phyloP scores from a whole-genome alignment of 2,888 invertebrate species.

The Drosophila formosana region DNA sequence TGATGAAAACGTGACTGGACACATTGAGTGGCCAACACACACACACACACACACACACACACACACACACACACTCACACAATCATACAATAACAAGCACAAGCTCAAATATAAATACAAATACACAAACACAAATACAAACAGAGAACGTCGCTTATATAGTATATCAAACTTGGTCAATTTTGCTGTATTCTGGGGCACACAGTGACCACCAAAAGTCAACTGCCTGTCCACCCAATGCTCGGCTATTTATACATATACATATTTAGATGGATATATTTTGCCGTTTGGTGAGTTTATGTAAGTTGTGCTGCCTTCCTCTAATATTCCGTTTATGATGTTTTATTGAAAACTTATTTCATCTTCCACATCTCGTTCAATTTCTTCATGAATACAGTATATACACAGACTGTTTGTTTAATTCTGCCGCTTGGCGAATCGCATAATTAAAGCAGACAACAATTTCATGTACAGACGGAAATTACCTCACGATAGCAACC shows the following conservation, averaged over 20 bases:
- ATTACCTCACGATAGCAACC: constrained; percentile 18
- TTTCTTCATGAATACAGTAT: constrained; percentile 2
- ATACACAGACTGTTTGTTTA: constrained; percentile 20
- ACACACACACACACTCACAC: constrained; percentile 29
- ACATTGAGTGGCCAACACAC: constrained; percentile 55
- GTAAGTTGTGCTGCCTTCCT: constrained; percentile 23
- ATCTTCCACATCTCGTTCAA: constrained; percentile 13
- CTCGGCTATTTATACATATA: constrained; percentile 21
- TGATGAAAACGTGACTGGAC: constrained; percentile 74
- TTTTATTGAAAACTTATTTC: constrained; percentile 51
- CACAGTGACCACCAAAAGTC: constrained; percentile 55
- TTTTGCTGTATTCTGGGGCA: constrained; percentile 33
- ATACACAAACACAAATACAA: constrained; percentile 19
- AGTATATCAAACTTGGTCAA: constrained; percentile 36
- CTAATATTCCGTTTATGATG: constrained; percentile 34
- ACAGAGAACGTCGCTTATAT: constrained; percentile 8
- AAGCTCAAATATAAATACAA: constrained; percentile 12
- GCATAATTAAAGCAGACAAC: constrained; percentile 29
- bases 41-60: constrained; percentile 32
- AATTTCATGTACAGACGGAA: constrained; percentile 19
- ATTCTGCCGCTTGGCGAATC: constrained; percentile 26
- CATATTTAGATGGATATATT: constrained; percentile 25
- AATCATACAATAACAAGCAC: constrained; percentile 19
- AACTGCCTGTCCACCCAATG: constrained; percentile 22
- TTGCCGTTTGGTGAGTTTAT: constrained; percentile 38